A percentile compares a stretch with the other conserved stretches of the same genome.
phyloP scores from a whole-genome alignment of 2,888 invertebrate species.

The Eustalomyia histrio region DNA sequence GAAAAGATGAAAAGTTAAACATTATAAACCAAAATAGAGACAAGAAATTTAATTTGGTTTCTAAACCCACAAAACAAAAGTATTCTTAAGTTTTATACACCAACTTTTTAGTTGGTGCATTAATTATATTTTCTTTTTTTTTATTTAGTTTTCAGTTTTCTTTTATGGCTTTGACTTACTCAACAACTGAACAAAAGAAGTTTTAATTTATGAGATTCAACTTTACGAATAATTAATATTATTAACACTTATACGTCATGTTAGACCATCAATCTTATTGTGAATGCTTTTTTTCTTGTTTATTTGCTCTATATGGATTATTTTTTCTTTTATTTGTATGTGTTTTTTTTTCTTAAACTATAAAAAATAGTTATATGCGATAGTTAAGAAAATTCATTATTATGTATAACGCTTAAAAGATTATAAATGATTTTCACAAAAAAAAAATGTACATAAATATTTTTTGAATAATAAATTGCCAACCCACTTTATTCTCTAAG shows the following conservation, averaged over 20 bases:
- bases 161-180: background rate
- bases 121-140: background rate
- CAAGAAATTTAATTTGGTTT: background rate
- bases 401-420: no score
- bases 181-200: background rate
- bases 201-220: conserved; percentile 29
- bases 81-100: background rate
- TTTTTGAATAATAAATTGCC: no score
- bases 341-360: no score
- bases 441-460: no score
- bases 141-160: no score
- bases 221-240: conserved; percentile 39
- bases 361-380: no score
- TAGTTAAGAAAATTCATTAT: no score
- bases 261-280: conserved; percentile 29
- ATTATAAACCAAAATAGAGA: no score
- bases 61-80: background rate
- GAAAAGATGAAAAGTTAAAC: no score
- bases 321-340: background rate
- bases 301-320: background rate
- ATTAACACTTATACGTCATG: conserved; percentile 46
- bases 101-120: background rate
- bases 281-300: background rate
- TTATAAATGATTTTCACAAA: no score
- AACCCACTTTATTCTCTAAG: no score